Base-by-base conservation (phyloP, 2,888 invertebrate genomes). In the Drosophila glabriapex region DNA sequence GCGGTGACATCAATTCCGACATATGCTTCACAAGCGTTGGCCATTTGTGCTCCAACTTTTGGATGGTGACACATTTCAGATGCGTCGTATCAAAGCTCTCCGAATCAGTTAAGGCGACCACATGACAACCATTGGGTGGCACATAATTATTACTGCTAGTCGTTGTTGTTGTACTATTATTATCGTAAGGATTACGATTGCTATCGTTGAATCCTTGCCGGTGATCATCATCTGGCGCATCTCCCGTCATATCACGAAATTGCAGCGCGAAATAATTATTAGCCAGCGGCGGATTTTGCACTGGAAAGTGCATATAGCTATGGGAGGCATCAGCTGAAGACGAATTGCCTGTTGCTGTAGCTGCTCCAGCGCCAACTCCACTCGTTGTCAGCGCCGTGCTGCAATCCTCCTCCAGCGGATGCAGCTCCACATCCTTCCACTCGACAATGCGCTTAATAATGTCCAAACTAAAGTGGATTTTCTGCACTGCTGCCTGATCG, bases 391-490 rank as follows among this genome's bases (percentile, higher is more conserved):
- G 19, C 14, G 68, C 56, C 43, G 68, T 35, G n/a, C 69, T 58
- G 14, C 74, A 78, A 16, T 94, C 95, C 72, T 97, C 97, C 90
- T 97, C 97, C 46, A 97, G 92, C 0, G 97, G 96, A 94, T 97
- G 97, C 83, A 95, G 95, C 91, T 96, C 96, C 35, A 96, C 94
- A 93, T 98, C 97, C 90, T 97, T 97, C 96, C 97, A 97, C 91
- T 98, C 97, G 0, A 98, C 96, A 87, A 98, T 97, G 83, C 97
- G 95, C 91, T 97, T 97, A 60, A 98, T 96, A 54, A 98, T 95
- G 91, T 97, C 97, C 83, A 98, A 94, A 77, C 97, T 96, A 92
- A 97, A 97, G 87, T 97, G 96, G 92, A 97, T 96, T 93, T 97
- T 97, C 90, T 95, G 95, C 64, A 96, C 95, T 65, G 95, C 95